Evolutionary conservation across 1,140 invertebrate species (phyloP).

Genomic region (Popillia japonica): DNA sequence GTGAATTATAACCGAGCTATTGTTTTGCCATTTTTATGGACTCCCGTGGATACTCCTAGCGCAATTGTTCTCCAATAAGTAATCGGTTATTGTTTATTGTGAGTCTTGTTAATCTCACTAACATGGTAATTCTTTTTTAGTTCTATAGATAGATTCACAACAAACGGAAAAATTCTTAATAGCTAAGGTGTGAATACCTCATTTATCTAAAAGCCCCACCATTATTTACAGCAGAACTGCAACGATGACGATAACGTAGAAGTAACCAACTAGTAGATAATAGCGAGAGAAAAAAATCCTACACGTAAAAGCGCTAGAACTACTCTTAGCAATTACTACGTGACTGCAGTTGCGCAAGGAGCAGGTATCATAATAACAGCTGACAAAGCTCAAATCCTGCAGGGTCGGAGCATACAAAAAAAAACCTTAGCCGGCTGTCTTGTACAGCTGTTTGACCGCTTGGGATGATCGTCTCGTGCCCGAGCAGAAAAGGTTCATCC

Average conservation of each 20-base stretch:
- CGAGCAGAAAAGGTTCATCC: slow-evolving; percentile 15
- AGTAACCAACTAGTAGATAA: not conserved
- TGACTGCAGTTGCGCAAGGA: slow-evolving; percentile 30
- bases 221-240: not conserved
- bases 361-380: slow-evolving; percentile 36
- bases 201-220: not conserved
- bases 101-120: no score
- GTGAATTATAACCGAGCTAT: no score
- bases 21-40: no score
- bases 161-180: no score
- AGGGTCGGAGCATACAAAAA: slow-evolving; percentile 22
- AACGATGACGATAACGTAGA: not conserved
- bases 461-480: slow-evolving; percentile 14
- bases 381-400: slow-evolving; percentile 22
- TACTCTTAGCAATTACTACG: slow-evolving; percentile 26
- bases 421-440: slow-evolving; percentile 34
- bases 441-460: slow-evolving; percentile 32
- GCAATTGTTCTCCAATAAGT: no score
- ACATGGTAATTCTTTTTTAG: no score
- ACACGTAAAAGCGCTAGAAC: slow-evolving; percentile 12
- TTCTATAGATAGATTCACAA: no score
- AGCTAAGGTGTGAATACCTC: not conserved
- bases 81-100: no score
- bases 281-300: not conserved
- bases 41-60: no score